Evolutionary conservation across 2,113 vertebrate species (phyloP), one percentile per base, ranked within the genome.

Genomic region (Xenopus laevis): DNA sequence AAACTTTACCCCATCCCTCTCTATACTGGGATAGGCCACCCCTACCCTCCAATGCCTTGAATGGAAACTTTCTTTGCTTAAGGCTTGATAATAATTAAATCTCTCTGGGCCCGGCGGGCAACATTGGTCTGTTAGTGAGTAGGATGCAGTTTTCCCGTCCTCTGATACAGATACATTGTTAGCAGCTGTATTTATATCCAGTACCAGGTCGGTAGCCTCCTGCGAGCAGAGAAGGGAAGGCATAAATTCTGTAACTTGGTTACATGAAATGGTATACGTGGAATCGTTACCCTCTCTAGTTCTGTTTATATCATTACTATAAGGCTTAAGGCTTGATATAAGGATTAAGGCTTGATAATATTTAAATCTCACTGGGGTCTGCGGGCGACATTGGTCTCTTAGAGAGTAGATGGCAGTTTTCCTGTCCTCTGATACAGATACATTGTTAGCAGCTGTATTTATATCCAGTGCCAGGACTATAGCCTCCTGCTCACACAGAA

Each of bases 61-160:
- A 46, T 4, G 17, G 16, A 76, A 76, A 7, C 13, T 68, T 46
- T 57, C 23, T 8, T 23, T 62, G 15, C 65, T 68, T 46, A 68
- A 15, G 17, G 68, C 65, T 30, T 75, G 72, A 61, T 16, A 62
- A 13, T 67, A 52, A 16, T 68, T 47, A 8, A 75, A 75, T n/a
- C 65, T 61, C n/a, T 50, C 46, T 4, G 44, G 58, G 1, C 11
- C 40, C 13, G 61, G 65, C 1, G 57, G 21, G 18, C 65, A 59
- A 13, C 47, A 33, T 12, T 66, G 45, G 33, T 13, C 45, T n/a
- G 20, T 62, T 21, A 62, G 50, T 4, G 72, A 68, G 57, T 57
- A 75, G 0, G 72, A 52, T 0, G 65, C 72, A 4, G 65, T 75
- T 50, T 75, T 75, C 46, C 61, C 12, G 46, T 75, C 72, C 4